Evolutionary conservation across 2,888 invertebrate genomes (phyloP).

Genomic region (Drosophila algonquin): DNA sequence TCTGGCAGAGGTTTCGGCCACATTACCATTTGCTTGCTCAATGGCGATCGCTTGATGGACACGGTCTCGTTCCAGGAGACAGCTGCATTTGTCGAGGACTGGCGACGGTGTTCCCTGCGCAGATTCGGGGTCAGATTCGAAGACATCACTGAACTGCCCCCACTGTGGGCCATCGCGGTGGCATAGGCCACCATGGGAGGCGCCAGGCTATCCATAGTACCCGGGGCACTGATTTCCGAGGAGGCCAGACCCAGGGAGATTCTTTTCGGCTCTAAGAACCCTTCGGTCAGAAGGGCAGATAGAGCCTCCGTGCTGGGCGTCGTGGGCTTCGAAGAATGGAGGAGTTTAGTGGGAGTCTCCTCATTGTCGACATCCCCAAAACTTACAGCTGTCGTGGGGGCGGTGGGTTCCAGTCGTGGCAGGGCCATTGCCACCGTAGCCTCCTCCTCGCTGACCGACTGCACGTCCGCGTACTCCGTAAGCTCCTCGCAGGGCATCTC

Average conservation of each 20-base stretch:
- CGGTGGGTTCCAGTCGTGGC: constrained; percentile 19
- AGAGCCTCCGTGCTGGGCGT: constrained; percentile 92
- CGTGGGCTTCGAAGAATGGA: constrained; percentile 85
- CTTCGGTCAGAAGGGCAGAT: constrained; percentile 93
- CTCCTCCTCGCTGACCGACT: constrained; percentile 69
- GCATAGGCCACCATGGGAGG: constrained; percentile 70
- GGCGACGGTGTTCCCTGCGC: constrained; percentile 78
- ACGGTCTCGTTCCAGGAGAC: constrained; percentile 84
- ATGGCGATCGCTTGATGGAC: constrained; percentile 76
- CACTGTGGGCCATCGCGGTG: constrained; percentile 63
- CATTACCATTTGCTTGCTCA: constrained; percentile 65
- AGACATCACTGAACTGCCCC: constrained; percentile 69
- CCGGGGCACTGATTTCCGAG: constrained; percentile 85
- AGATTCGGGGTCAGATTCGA: constrained; percentile 69
- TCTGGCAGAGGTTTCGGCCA: background rate
- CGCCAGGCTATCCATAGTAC: constrained; percentile 51
- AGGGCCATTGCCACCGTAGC: constrained; percentile 29
- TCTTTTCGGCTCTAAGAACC: constrained; percentile 92
- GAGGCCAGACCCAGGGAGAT: constrained; percentile 90
- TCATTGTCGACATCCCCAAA: background rate
- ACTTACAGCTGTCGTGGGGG: constrained; percentile 47
- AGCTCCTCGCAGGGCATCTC: constrained; percentile 64
- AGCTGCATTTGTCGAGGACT: constrained; percentile 82
- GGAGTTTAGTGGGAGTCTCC: background rate
- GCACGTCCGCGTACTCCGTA: constrained; percentile 67